These are phyloP conservation scores for Allophyes oxyacanthae DNA, from an alignment of 2,888 invertebrate genomes.

Conservation along the genomic window DNA sequence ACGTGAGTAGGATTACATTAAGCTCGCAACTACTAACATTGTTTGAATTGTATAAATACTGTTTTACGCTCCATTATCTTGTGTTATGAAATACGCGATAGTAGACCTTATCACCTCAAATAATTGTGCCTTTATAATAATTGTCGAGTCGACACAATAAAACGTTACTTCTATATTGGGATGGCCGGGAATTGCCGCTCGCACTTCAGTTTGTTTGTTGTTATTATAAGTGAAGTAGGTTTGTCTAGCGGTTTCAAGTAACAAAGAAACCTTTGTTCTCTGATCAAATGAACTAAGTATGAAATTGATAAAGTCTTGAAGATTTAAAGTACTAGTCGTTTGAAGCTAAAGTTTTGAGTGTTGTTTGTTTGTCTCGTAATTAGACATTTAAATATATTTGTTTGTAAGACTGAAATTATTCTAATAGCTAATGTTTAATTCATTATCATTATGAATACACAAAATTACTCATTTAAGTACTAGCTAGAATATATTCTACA, in stretches of 20 bases:
- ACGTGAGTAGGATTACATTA: slow-evolving; percentile 50
- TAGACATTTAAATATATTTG: slow-evolving; percentile 29
- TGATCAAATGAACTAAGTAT: slow-evolving; percentile 29
- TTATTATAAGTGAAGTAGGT: slow-evolving; percentile 32
- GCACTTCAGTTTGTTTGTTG: slow-evolving; percentile 24
- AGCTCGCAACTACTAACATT: slow-evolving; percentile 34
- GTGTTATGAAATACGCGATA: slow-evolving; percentile 20
- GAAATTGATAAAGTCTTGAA: slow-evolving; percentile 44
- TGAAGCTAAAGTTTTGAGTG: slow-evolving; percentile 30
- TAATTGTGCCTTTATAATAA: slow-evolving; percentile 24
- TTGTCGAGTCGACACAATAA: slow-evolving; percentile 40
- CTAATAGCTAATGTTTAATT: slow-evolving; percentile 16
- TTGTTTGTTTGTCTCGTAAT: slow-evolving; percentile 32
- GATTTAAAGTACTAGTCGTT: slow-evolving; percentile 30
- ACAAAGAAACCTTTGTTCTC: slow-evolving; percentile 49
- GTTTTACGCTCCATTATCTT: slow-evolving; percentile 36
- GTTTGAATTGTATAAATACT: slow-evolving; percentile 43
- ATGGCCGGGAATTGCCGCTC: slow-evolving; percentile 28
- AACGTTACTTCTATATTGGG: slow-evolving; percentile 19
- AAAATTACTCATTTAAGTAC: background rate
- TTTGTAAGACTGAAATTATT: slow-evolving; percentile 20
- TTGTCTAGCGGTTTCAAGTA: slow-evolving; percentile 34
- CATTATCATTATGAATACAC: slow-evolving; percentile 26
- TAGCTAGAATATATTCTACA: no score
- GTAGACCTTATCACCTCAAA: slow-evolving; percentile 2